A percentile compares a stretch with the other conserved stretches of the same genome.
Evolutionary conservation across 2,113 vertebrate species (phyloP).

Genomic region (Nipponia nippon): DNA sequence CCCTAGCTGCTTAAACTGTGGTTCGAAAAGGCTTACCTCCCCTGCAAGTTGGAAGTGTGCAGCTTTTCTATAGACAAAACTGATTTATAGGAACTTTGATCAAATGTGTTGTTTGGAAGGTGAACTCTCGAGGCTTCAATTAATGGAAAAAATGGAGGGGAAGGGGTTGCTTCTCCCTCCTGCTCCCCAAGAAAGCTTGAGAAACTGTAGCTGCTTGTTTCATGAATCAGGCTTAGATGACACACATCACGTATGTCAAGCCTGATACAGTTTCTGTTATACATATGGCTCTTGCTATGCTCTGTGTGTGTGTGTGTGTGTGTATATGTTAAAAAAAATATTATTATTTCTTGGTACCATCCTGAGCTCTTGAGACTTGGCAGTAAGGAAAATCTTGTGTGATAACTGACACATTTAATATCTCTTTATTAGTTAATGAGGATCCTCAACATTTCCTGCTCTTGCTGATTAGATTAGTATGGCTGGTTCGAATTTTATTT

Average conservation of each 20-base stretch:
- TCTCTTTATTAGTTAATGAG: background rate
- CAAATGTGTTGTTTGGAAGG: background rate
- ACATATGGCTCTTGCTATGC: background rate
- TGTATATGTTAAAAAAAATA: background rate
- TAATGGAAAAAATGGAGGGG: background rate
- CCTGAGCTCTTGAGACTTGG: background rate
- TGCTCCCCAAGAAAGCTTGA: background rate
- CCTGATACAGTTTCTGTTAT: background rate
- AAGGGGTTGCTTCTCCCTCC: background rate
- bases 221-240: background rate
- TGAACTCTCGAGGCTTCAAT: background rate
- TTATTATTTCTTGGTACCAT: background rate
- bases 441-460: background rate
- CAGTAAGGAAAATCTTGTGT: background rate
- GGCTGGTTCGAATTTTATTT: background rate
- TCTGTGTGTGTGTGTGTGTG: fast-evolving
- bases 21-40: background rate
- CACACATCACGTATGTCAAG: background rate
- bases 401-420: background rate
- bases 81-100: background rate
- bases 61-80: background rate
- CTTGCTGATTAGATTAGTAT: background rate
- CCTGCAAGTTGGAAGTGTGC: background rate
- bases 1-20: background rate
- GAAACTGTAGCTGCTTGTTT: background rate